A percentile compares a stretch with the other conserved stretches of the same genome.
phyloP scores from a whole-genome alignment of 2,113 vertebrate species.

The Prunella himalayana region DNA sequence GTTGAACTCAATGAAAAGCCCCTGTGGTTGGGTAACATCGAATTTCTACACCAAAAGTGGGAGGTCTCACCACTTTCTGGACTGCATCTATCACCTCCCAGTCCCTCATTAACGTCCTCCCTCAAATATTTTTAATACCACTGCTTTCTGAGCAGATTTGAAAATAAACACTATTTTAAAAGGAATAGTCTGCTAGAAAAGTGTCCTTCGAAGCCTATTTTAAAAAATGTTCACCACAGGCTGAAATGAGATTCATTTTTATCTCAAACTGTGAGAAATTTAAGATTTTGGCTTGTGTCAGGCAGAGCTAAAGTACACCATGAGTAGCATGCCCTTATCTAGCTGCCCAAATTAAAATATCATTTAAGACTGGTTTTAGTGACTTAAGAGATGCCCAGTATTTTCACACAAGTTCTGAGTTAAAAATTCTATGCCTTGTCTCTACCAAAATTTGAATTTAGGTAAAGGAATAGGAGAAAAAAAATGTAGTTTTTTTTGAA shows the following conservation, averaged over 20 bases:
- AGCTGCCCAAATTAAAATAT: neutral
- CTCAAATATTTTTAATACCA: neutral
- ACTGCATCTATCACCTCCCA: neutral
- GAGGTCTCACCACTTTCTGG: neutral
- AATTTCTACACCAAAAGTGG: neutral
- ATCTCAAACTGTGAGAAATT: neutral
- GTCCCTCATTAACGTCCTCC: neutral
- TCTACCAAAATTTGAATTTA: neutral
- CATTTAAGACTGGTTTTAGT: neutral
- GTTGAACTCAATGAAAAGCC: neutral
- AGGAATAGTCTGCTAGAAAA: neutral
- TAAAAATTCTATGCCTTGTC: neutral
- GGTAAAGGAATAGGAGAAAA: neutral
- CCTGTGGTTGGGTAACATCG: accelerated
- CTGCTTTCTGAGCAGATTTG: neutral
- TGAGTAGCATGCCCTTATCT: neutral
- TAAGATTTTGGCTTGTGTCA: neutral
- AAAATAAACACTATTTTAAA: neutral
- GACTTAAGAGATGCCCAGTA: no score
- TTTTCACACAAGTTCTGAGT: neutral
- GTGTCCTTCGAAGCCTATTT: neutral
- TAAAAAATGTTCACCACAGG: neutral
- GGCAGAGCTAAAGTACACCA: neutral
- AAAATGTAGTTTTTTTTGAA: neutral
- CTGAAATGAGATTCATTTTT: neutral